Evolutionary conservation across 2,113 vertebrate genomes (phyloP).

Genomic region (Choloepus hoffmanni): DNA sequence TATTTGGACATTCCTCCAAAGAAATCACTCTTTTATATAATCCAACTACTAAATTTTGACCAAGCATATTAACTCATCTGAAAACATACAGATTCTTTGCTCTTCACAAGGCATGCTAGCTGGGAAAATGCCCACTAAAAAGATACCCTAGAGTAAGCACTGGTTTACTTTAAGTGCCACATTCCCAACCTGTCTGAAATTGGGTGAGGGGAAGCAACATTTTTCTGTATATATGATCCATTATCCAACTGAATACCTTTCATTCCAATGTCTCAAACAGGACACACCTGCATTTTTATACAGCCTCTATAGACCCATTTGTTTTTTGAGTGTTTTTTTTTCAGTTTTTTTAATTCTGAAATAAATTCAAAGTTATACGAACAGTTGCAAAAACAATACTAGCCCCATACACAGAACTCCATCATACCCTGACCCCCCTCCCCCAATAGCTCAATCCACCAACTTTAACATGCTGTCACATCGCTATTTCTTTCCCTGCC

Average conservation of each 20-base stretch:
- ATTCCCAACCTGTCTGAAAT: not conserved
- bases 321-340: not conserved
- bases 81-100: not conserved
- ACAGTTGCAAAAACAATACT: too few species aligned
- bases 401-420: too few species aligned
- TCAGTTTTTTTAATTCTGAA: too few species aligned
- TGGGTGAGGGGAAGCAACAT: not conserved
- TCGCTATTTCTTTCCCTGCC: too few species aligned
- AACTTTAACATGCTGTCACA: too few species aligned
- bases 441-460: too few species aligned
- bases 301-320: not conserved
- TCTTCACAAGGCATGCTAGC: not conserved
- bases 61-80: not conserved
- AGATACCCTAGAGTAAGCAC: not conserved
- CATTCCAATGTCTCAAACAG: constrained; percentile 27
- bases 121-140: not conserved
- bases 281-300: constrained; percentile 59
- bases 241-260: constrained; percentile 20
- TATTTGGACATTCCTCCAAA: not conserved
- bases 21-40: not conserved
- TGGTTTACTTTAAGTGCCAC: constrained; percentile 41
- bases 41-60: not conserved
- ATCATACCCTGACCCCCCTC: too few species aligned
- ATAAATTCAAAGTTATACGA: too few species aligned
- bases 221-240: not conserved